Evolutionary conservation across 2,113 vertebrate genomes (phyloP), one percentile per base, ranked within the genome.

Genomic region (Corythornis madagascariensis): DNA sequence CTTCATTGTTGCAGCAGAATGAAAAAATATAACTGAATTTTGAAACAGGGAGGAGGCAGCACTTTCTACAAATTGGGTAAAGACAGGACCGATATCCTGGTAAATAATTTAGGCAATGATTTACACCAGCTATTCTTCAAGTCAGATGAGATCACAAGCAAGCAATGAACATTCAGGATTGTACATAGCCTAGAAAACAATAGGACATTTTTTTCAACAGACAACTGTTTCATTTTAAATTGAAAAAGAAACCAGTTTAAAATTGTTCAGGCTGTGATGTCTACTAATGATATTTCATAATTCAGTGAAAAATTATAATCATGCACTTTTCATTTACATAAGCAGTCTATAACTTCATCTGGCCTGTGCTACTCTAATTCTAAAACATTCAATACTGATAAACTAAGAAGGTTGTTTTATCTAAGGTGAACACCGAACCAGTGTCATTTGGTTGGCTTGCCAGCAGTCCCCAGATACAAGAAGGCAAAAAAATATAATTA

Each of bases 201-300:
- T 2, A 52, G 17, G n/a, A 16, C 75, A 69, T 80, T 93, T 94
- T 94, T 57, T 88, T 64, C 43, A 83, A 55, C 15, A 85, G 56
- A 86, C n/a, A 78, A 26, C 19, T 80, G 7, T 66, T 95, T 78
- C 29, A 83, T 90, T 96, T 95, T 87, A 89, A 89, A 83, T 60
- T 73, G 52, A 92, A 92, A 65, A 16, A 80, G 59, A 84, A 89
- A 64, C 45, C 48, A 11, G 1, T 82, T 87, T 92, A 29, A 33
- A 95, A 82, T 71, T 74, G 38, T 48, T 89, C 71, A 93, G 72
- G 59, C 56, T 88, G 42, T 81, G 18, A 61, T 60, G 35, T 26
- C 45, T 95, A 78, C 80, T 84, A n/a, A 38, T 40, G 65, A 43
- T 33, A 83, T 71, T 83, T 96, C 48, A 31, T 85, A 88, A 93